phyloP scores from a whole-genome alignment of 2,888 invertebrate genomes.

The Bombyx huttoni region DNA sequence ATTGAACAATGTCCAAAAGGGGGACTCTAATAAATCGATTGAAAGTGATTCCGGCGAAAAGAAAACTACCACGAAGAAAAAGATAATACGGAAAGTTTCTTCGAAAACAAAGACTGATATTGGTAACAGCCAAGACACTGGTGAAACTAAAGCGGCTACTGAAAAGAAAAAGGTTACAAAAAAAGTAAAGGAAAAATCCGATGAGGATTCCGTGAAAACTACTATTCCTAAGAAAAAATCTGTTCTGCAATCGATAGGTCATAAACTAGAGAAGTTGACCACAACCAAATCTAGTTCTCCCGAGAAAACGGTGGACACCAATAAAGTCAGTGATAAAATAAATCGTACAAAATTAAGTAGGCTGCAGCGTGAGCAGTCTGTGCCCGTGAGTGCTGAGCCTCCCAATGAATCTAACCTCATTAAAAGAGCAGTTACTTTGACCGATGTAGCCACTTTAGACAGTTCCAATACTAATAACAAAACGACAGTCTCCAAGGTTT shows the following conservation, averaged over 20 bases:
- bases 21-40: constrained; percentile 27
- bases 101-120: constrained; percentile 59
- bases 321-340: constrained; percentile 31
- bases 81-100: constrained; percentile 57
- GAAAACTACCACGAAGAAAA: constrained; percentile 58
- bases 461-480: constrained; percentile 52
- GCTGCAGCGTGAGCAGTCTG: constrained; percentile 76
- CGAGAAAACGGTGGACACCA: constrained; percentile 52
- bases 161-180: constrained; percentile 60
- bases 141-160: constrained; percentile 31
- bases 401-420: constrained; percentile 77
- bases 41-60: constrained; percentile 42
- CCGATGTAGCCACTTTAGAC: constrained; percentile 73
- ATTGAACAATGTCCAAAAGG: constrained; percentile 25
- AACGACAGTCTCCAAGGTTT: constrained; percentile 81
- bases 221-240: constrained; percentile 72
- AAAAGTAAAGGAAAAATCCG: constrained; percentile 51
- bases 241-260: constrained; percentile 82
- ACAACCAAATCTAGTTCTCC: constrained; percentile 64
- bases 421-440: constrained; percentile 80
- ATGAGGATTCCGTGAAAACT: constrained; percentile 40
- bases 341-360: constrained; percentile 63
- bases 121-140: constrained; percentile 29
- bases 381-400: constrained; percentile 67
- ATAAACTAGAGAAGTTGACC: constrained; percentile 80